phyloP scores from a whole-genome alignment of 37 sponge, comb jelly and placozoan genomes.

The Aplysina aerophoba region DNA sequence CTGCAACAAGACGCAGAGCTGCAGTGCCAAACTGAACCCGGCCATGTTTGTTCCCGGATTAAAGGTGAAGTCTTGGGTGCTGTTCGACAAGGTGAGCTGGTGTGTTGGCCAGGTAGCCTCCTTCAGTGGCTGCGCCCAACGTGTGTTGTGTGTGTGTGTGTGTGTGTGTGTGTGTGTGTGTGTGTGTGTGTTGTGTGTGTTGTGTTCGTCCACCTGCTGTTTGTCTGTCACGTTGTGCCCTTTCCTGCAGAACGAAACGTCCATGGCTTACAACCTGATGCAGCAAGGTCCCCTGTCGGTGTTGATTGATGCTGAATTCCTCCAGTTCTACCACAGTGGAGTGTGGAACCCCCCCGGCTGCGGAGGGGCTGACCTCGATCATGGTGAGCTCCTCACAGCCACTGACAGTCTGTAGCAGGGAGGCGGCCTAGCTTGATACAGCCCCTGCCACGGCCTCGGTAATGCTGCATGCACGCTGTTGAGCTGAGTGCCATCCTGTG shows the following conservation, averaged over 20 bases:
- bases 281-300: slow-evolving; percentile 79
- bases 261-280: slow-evolving; percentile 52
- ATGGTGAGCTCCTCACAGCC: slow-evolving; percentile 49
- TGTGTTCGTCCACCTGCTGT: neutral
- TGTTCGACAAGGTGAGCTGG: slow-evolving; percentile 48
- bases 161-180: no score
- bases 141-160: neutral
- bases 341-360: slow-evolving; percentile 80
- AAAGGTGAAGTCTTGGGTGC: slow-evolving; percentile 59
- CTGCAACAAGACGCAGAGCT: slow-evolving; percentile 77
- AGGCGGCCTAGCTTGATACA: no score
- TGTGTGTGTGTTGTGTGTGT: no score
- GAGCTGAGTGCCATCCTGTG: neutral
- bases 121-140: neutral
- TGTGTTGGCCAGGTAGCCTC: no score
- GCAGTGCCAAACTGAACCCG: slow-evolving; percentile 54
- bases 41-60: slow-evolving; percentile 69
- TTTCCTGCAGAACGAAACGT: slow-evolving; percentile 67
- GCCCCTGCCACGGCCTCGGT: neutral
- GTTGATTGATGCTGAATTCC: slow-evolving; percentile 65
- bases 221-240: neutral
- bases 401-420: no score
- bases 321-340: slow-evolving; percentile 90
- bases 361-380: slow-evolving; percentile 50
- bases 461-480: neutral